Evolutionary conservation across 2,113 vertebrate species (phyloP).

Genomic region (Eretmochelys imbricata): DNA sequence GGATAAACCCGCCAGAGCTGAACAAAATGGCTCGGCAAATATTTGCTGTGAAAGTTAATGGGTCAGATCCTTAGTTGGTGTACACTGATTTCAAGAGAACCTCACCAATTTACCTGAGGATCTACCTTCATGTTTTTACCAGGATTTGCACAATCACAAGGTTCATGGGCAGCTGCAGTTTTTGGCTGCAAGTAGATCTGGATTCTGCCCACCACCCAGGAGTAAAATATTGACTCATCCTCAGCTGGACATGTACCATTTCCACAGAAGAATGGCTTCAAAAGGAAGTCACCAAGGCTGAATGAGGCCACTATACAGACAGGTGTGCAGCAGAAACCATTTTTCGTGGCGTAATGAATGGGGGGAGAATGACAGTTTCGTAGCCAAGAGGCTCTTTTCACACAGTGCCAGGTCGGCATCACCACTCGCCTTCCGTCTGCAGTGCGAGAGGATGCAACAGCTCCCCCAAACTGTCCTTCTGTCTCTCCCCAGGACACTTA

Average conservation of each 20-base stretch:
- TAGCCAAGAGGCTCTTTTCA: not conserved
- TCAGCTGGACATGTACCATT: not conserved
- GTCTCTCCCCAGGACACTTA: constrained; percentile 88
- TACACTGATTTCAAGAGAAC: not conserved
- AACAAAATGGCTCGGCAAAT: not conserved
- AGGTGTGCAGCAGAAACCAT: not conserved
- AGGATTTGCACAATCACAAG: not conserved
- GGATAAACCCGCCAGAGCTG: not conserved
- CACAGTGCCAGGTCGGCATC: not conserved
- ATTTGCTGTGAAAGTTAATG: not conserved
- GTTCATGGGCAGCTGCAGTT: not conserved
- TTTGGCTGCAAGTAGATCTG: not conserved
- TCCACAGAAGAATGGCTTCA: not conserved
- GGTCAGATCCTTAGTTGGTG: not conserved
- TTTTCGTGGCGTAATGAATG: not conserved
- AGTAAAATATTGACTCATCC: not conserved
- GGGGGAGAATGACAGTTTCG: not conserved
- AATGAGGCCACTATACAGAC: not conserved
- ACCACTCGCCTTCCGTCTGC: not conserved
- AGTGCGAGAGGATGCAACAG: not conserved
- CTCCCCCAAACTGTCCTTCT: not conserved
- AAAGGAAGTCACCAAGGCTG: not conserved
- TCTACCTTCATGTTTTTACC: not conserved
- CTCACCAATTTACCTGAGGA: too few relatives aligned
- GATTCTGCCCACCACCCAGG: not conserved